phyloP scores from a whole-genome alignment of 2,888 invertebrate genomes.

The Euphydryas editha region DNA sequence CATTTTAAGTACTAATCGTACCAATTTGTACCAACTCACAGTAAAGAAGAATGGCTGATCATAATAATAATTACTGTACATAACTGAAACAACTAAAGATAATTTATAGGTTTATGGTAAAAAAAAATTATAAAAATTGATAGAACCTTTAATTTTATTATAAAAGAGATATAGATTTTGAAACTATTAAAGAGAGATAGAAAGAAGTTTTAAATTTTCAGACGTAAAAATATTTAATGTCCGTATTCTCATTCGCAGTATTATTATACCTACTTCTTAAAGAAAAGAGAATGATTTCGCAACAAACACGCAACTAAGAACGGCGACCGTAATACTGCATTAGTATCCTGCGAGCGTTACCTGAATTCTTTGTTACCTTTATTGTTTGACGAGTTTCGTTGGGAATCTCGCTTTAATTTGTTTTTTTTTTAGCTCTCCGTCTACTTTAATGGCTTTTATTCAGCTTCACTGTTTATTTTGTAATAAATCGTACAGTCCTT shows the following conservation, averaged over 20 bases:
- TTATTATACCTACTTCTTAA: background rate
- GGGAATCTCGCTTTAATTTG: conserved; percentile 36
- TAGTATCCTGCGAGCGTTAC: conserved; percentile 27
- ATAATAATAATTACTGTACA: no score
- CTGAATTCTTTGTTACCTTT: conserved; percentile 34
- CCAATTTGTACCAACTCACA: no score
- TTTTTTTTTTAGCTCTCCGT: conserved; percentile 34
- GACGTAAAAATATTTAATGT: background rate
- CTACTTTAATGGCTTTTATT: conserved; percentile 38
- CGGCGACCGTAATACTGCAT: conserved; percentile 23
- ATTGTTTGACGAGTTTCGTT: conserved; percentile 41
- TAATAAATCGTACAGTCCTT: conserved; percentile 20
- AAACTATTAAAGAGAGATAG: no score
- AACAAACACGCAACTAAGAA: background rate
- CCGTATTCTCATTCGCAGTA: background rate
- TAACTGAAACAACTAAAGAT: no score
- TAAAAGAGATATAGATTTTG: no score
- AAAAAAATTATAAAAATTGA: no score
- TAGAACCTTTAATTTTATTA: no score
- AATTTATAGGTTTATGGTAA: no score
- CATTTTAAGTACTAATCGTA: no score
- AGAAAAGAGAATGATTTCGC: background rate
- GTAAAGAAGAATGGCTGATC: no score
- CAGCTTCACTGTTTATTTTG: conserved; percentile 22
- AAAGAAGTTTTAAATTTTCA: background rate